Base-by-base conservation (phyloP, 2,113 vertebrate species). In the Psephotus haematonotus region DNA sequence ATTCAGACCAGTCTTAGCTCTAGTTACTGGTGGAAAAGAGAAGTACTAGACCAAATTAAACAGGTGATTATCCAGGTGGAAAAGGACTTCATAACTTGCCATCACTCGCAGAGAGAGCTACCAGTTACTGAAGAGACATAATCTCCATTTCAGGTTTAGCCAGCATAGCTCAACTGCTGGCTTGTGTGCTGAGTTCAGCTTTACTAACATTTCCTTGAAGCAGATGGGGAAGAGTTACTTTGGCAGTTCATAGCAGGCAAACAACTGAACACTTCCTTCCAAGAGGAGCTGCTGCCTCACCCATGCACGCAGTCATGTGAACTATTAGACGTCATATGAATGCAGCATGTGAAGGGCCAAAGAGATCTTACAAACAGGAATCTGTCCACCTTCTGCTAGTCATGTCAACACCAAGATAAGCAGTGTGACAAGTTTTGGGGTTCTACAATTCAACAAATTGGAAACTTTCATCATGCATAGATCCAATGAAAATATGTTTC, bases 251-350 rank as follows among this genome's bases (percentile, higher is more conserved):
- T 10, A 46, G 50, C 2, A 60, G 59, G 17, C 59, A 35, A 39
- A 63, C 20, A 13, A 44, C 35, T 19, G n/a, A 41, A 67, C 5
- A 6, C 25, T 25, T 33, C 29, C 55, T 52, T 31, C 33, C 0
- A 1, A 47, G 31, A 33, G 17, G 41, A 85, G 24, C 75, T 44
- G 23, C 43, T 46, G 37, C 37, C 55, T 69, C n/a, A 46, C 35
- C 28, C 53, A 35, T 0, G 0, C 52, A 18, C 0, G 0, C 14
- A 24, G 47, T 23, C 14, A 6, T 47, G 15, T 8, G 3, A 55
- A 24, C 16, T 14, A 23, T 4, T 4, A 44, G 43, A 23, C 41
- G 22, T 24, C 63, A 46, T 27, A 70, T 19, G 24, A 24, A 3
- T 7, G 17, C 37, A 57, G 28, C 17, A 20, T 2, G 5, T 22